Base-by-base conservation (phyloP, 2,113 vertebrate genomes). In the Pagrus major region DNA sequence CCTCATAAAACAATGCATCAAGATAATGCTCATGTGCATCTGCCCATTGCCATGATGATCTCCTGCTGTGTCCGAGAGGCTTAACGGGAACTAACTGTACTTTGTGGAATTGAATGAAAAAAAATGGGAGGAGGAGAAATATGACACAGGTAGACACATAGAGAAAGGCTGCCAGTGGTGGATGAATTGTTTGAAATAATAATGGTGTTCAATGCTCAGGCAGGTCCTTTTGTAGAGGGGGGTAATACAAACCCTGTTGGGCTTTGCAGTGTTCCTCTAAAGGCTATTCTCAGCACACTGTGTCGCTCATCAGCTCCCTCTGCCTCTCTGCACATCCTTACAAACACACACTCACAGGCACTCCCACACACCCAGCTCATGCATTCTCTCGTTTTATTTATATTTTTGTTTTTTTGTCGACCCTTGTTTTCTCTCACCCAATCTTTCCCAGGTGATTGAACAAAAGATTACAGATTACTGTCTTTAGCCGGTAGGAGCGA, bases 391-490 rank as follows among this genome's bases (percentile, higher is more conserved):
- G 9, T 80, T 87, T 73, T 84, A 63, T 87, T 78, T 66, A 70
- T 78, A 29, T 76, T 77, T 73, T 66, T 70, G 25, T 71, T 74
- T 80, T 52, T 78, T 51, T 67, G 55, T 65, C 69, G 59, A 46
- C 35, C 44, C 42, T 78, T 72, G 83, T 71, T 46, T 49, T 58
- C 75, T 33, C 35, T 46, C 61, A 56, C 35, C 35, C 56, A 44
- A 68, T 83, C 73, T 71, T 76, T 90, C 69, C 71, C 55, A 41
- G 70, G 73, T 88, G 87, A 92, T 86, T 88, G 86, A 84, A 91
- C 83, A 86, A 90, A 79, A 77, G 72, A 88, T 84, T 86, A 87
- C 87, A 91, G 85, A 90, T 84, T 75, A 69, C 77, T 78, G 81
- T 85, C 76, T 89, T 91, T 84, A 84, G 80, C 51, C 25, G 11